Conservation (phyloP, 2,888 invertebrate genomes). For the Bibio marci region DNA sequence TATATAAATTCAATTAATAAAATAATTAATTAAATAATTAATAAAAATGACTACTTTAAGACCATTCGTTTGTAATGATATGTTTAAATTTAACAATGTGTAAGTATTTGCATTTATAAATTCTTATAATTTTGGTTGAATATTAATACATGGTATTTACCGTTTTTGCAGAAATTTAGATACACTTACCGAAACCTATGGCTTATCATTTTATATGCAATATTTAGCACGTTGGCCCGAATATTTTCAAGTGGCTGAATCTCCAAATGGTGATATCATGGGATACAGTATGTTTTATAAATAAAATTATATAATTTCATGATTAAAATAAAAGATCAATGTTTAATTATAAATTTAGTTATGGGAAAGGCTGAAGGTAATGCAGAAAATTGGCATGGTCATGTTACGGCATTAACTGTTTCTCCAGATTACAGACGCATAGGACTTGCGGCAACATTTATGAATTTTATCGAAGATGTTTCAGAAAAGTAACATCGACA, state of each 20-base stretch:
- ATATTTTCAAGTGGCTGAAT: conserved; percentile 94
- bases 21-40: too few species aligned
- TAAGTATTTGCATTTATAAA: conserved; percentile 35
- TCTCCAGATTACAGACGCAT: conserved; percentile 85
- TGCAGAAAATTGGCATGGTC: conserved; percentile 96
- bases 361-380: conserved; percentile 99
- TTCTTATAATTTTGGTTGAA: conserved; percentile 5
- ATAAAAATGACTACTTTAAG: conserved; percentile 73
- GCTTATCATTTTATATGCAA: conserved; percentile 89
- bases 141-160: too few species aligned
- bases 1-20: too few species aligned
- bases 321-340: neutral
- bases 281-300: conserved; percentile 79
- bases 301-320: too few species aligned
- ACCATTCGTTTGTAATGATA: conserved; percentile 85
- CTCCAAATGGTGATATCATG: conserved; percentile 92
- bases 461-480: conserved; percentile 87
- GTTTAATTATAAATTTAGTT: conserved; percentile 42
- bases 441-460: conserved; percentile 81
- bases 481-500: conserved; percentile 68
- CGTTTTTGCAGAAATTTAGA: conserved; percentile 91
- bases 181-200: conserved; percentile 93
- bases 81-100: conserved; percentile 92
- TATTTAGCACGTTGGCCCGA: conserved; percentile 98
- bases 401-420: conserved; percentile 94